These are phyloP conservation scores for Conus ventricosus DNA, from an alignment of 1,140 invertebrate species.

Conservation along the genomic window DNA sequence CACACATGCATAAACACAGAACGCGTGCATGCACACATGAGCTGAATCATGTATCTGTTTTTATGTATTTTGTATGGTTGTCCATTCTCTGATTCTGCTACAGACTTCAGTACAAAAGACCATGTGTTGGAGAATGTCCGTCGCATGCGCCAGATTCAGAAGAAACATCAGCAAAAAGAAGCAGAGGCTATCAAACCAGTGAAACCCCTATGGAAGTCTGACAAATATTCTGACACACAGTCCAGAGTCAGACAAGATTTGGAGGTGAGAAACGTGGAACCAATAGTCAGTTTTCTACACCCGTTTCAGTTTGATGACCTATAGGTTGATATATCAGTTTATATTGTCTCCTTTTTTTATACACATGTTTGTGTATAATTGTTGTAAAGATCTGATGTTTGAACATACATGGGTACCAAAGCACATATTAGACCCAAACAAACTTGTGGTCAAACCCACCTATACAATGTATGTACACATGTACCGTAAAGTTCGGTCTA, in stretches of 20 bases:
- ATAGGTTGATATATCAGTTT: background rate
- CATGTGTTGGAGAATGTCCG: conserved; percentile 72
- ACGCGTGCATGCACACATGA: background rate
- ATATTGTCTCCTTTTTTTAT: background rate
- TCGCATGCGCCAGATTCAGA: conserved; percentile 72
- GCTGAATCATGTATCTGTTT: background rate
- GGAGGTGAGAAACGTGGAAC: conserved; percentile 47
- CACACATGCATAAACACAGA: too few relatives aligned
- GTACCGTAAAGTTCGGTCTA: too few relatives aligned
- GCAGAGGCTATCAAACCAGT: conserved; percentile 65
- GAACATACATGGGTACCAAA: too few relatives aligned
- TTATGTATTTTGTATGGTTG: background rate
- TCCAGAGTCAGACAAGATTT: conserved; percentile 70
- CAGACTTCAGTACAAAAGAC: conserved; percentile 65
- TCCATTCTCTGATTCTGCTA: conserved; percentile 4
- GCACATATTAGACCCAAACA: too few relatives aligned
- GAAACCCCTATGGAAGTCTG: conserved; percentile 74
- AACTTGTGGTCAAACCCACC: too few relatives aligned
- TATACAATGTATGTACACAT: too few relatives aligned
- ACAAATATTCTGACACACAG: conserved; percentile 70
- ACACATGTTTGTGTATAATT: background rate
- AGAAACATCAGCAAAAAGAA: conserved; percentile 64
- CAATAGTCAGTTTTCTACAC: background rate
- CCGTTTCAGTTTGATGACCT: background rate
- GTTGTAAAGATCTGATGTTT: background rate